Evolutionary conservation across 2,113 vertebrate genomes (phyloP).

Genomic region (Vombatus ursinus): DNA sequence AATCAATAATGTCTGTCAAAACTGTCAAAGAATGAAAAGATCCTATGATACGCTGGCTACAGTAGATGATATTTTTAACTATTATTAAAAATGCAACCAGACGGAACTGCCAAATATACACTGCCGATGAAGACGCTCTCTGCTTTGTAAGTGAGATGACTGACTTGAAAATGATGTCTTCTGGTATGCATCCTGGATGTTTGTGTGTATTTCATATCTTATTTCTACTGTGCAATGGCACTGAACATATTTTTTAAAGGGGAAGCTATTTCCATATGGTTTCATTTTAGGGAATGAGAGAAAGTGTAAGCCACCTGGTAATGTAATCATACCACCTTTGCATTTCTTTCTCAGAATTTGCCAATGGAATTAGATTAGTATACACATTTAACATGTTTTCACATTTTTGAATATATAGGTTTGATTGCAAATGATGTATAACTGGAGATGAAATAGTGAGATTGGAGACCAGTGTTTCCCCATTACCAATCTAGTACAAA

Average conservation of each 20-base stretch:
- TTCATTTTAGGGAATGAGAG: neutral
- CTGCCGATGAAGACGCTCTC: slow-evolving; percentile 41
- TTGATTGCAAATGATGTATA: neutral
- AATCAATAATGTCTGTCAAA: slow-evolving; percentile 89
- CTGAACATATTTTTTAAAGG: neutral
- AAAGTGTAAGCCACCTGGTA: neutral
- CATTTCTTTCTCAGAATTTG: too few relatives aligned
- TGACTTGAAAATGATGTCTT: slow-evolving; percentile 7
- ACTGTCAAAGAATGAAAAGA: slow-evolving; percentile 83
- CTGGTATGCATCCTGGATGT: neutral
- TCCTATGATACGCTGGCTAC: slow-evolving; percentile 79
- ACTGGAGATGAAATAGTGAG: neutral
- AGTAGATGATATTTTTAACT: slow-evolving; percentile 77
- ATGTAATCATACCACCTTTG: neutral
- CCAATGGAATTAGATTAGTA: neutral
- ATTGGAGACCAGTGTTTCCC: neutral
- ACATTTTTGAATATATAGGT: neutral
- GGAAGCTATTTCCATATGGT: neutral
- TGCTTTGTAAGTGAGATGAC: neutral
- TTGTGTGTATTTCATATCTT: neutral
- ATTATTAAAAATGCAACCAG: slow-evolving; percentile 69
- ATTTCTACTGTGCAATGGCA: neutral
- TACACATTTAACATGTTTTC: neutral
- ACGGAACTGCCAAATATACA: slow-evolving; percentile 45
- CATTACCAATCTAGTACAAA: neutral